Conservation (phyloP, 2,888 invertebrate species). For the Mylabris sibirica region DNA sequence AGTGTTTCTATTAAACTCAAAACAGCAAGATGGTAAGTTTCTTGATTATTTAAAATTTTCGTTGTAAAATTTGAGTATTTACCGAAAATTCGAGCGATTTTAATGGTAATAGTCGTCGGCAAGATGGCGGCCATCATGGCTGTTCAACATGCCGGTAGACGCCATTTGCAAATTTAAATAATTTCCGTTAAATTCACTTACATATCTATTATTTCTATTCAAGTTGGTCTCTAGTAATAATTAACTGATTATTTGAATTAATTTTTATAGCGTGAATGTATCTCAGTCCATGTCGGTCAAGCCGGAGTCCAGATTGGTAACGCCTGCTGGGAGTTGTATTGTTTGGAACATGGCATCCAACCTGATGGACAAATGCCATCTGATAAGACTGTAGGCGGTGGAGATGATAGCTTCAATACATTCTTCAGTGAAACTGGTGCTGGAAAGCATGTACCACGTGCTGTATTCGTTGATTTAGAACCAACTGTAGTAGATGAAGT, state of each 20-base stretch:
- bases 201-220: no score
- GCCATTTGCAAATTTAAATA: neutral
- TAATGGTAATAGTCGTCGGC: neutral
- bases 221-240: neutral
- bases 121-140: neutral
- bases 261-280: slow-evolving; percentile 67
- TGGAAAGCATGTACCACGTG: slow-evolving; percentile 87
- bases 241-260: neutral
- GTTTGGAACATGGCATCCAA: slow-evolving; percentile 80
- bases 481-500: slow-evolving; percentile 94
- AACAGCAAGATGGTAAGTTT: slow-evolving; percentile 53
- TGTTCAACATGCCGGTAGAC: neutral
- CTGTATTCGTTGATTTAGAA: slow-evolving; percentile 90
- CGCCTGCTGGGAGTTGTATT: slow-evolving; percentile 87
- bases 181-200: no score
- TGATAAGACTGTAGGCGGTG: slow-evolving; percentile 77
- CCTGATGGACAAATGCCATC: slow-evolving; percentile 89
- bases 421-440: slow-evolving; percentile 80
- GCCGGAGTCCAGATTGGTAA: slow-evolving; percentile 89
- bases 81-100: neutral
- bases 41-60: slow-evolving; percentile 21
- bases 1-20: slow-evolving; percentile 40
- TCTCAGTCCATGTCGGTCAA: slow-evolving; percentile 86
- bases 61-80: neutral
- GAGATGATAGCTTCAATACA: slow-evolving; percentile 80